A percentile compares a stretch with the other conserved stretches of the same genome.
Evolutionary conservation across 2,888 invertebrate species (phyloP).

Genomic region (Meliscaeva auricollis): DNA sequence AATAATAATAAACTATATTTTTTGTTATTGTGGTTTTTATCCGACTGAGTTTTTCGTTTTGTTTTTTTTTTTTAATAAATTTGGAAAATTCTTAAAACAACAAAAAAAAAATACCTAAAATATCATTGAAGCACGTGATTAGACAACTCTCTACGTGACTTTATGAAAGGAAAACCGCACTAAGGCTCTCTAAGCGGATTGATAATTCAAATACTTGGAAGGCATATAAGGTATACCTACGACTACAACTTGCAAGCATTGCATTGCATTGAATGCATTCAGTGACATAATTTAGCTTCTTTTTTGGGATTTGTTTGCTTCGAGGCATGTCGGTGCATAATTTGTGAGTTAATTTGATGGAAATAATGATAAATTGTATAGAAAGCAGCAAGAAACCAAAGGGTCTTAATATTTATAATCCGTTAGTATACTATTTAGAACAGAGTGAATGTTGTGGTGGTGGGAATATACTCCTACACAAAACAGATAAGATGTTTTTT

Average conservation of each 20-base stretch:
- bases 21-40: background rate
- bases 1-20: conserved; percentile 15
- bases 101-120: conserved; percentile 17
- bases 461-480: background rate
- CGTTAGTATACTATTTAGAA: conserved; percentile 14
- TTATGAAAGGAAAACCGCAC: conserved; percentile 36
- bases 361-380: conserved; percentile 36
- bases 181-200: conserved; percentile 48
- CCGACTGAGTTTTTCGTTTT: background rate
- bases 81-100: background rate
- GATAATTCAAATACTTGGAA: conserved; percentile 24
- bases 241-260: conserved; percentile 35
- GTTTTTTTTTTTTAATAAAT: background rate
- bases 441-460: conserved; percentile 8
- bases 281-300: conserved; percentile 36
- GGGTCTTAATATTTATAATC: conserved; percentile 17
- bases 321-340: conserved; percentile 58
- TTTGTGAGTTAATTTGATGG: conserved; percentile 43
- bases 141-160: conserved; percentile 60
- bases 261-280: conserved; percentile 4
- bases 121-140: conserved; percentile 56
- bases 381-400: background rate
- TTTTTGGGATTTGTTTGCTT: conserved; percentile 39
- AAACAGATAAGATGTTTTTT: too few species aligned
- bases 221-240: background rate